Evolutionary conservation across 1,140 invertebrate species (phyloP).

Genomic region (Drosophila elegans): DNA sequence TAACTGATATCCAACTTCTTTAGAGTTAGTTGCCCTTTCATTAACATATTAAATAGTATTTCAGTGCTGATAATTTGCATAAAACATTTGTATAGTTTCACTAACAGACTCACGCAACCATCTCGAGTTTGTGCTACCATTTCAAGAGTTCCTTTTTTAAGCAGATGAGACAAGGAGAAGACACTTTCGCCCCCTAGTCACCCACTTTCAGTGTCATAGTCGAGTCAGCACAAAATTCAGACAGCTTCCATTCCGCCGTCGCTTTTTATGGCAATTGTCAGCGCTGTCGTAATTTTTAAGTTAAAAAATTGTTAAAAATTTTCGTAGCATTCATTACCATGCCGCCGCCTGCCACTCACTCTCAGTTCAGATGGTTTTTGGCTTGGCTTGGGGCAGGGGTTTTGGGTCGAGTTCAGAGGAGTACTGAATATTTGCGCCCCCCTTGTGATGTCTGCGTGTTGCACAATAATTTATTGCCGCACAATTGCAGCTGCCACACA

Average conservation of each 20-base stretch:
- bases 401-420: conserved; percentile 3
- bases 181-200: not conserved
- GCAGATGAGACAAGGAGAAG: conserved; percentile 1
- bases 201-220: conserved; percentile 8
- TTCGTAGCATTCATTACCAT: conserved; percentile 79
- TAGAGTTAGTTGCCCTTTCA: too few species aligned
- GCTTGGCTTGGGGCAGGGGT: not conserved
- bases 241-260: conserved; percentile 20
- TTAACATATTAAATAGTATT: too few species aligned
- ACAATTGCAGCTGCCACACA: conserved; percentile 82
- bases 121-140: conserved; percentile 10
- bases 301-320: conserved; percentile 82
- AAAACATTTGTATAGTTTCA: too few species aligned
- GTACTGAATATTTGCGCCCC: conserved; percentile 6
- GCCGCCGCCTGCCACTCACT: conserved; percentile 57
- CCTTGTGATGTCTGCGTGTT: conserved; percentile 69
- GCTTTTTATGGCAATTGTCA: conserved; percentile 78
- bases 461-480: conserved; percentile 82
- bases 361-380: conserved; percentile 13
- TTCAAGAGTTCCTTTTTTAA: conserved; percentile 11
- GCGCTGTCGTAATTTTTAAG: conserved; percentile 79
- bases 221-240: conserved; percentile 65
- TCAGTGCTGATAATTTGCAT: too few species aligned
- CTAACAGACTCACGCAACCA: conserved; percentile 13
- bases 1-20: too few species aligned